Base-by-base conservation (phyloP, 2,888 invertebrate genomes). In the Xylota sylvarum region DNA sequence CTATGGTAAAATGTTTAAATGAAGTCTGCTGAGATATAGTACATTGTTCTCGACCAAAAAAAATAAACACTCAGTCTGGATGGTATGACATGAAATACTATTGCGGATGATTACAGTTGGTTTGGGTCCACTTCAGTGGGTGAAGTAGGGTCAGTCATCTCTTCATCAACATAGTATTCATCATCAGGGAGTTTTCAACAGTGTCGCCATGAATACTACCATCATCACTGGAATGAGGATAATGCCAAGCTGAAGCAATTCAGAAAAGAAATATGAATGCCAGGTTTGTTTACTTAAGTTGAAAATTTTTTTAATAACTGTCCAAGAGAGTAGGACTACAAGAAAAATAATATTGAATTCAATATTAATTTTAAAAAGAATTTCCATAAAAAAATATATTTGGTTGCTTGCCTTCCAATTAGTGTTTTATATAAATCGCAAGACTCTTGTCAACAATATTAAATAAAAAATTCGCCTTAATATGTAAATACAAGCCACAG, bases 121-220 rank as follows among this genome's bases (percentile, higher is more conserved):
- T 23, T 1, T 23, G 23, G 1, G 23, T 23, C 23, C 23, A 23
- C 23, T 23, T 23, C 23, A 23, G 9, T 43, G 43, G 43, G 55
- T 76, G 56, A 76, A 65, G 48, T 65, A 40, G 73, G 73, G 79
- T 80, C 73, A 73, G 73, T 50, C 70, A 46, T 78, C 70, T 70
- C 35, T 32, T 70, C 78, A 70, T 50, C 62, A 30, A 19, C 17
- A 30, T 40, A 10, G 50, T 56, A 65, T 64, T 79, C 65, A 73
- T 73, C 62, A 64, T 23, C 9, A 40, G 43, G 52, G 64, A 30
- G 55, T 62, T 78, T 69, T n/a, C n/a, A n/a, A n/a, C n/a, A n/a
- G n/a, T 32, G 52, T 46, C 55, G 43, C 23, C 40, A 52, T 37
- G 32, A 56, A 56, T 48, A 65, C 55, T 23, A 50, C 37, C 27